phyloP scores from a whole-genome alignment of 2,113 vertebrate species.

The Sebastes schlegelii region DNA sequence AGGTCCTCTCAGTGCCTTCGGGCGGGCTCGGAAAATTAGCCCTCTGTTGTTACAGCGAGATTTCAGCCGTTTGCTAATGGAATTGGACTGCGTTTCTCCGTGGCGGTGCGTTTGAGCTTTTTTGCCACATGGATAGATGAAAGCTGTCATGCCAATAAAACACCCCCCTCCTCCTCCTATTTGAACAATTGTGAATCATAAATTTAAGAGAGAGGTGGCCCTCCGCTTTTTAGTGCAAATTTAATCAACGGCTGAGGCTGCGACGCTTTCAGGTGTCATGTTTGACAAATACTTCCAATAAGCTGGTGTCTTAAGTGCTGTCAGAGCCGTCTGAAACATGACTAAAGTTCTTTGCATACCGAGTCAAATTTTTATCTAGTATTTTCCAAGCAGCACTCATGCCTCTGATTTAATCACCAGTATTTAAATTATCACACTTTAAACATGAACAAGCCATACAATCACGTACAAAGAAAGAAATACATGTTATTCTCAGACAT shows the following conservation, averaged over 20 bases:
- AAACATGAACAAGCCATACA: constrained; percentile 30
- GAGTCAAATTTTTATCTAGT: constrained; percentile 26
- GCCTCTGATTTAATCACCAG: constrained; percentile 70
- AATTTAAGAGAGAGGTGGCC: constrained; percentile 46
- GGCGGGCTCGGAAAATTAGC: constrained; percentile 50
- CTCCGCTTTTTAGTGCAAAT: constrained; percentile 63
- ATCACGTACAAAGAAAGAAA: not conserved
- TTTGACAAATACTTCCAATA: constrained; percentile 75
- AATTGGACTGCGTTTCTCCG: constrained; percentile 16
- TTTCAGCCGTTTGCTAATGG: constrained; percentile 49
- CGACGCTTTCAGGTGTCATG: constrained; percentile 54
- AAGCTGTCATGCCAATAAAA: constrained; percentile 46
- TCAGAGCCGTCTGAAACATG: constrained; percentile 54
- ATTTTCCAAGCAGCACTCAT: constrained; percentile 47
- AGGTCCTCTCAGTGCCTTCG: constrained; percentile 40
- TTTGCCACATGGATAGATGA: constrained; percentile 39
- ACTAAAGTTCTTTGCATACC: constrained; percentile 48
- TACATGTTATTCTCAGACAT: constrained; percentile 36
- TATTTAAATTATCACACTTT: constrained; percentile 14
- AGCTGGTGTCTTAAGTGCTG: constrained; percentile 59
- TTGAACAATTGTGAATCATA: constrained; percentile 59
- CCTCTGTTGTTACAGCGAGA: constrained; percentile 54
- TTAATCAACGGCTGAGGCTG: constrained; percentile 65
- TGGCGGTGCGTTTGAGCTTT: constrained; percentile 36
- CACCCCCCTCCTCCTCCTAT: constrained; percentile 7